phyloP scores from a whole-genome alignment of 2,888 invertebrate species.

The Magallana nippona region DNA sequence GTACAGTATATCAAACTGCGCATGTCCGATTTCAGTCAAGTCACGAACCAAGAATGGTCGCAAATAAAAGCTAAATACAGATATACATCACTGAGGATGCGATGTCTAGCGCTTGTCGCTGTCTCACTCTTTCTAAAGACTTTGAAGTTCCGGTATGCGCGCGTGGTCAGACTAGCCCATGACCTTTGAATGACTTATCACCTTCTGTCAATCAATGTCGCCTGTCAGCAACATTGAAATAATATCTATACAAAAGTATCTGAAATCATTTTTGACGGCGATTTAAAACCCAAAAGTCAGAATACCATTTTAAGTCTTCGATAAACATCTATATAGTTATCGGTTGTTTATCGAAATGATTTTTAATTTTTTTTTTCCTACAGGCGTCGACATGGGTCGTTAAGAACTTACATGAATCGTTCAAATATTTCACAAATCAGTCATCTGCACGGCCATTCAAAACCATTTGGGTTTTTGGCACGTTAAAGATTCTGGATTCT shows the following conservation, averaged over 20 bases:
- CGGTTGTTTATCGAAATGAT: conserved; percentile 32
- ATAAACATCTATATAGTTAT: conserved; percentile 6
- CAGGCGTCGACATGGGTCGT: conserved; percentile 1
- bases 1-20: too few relatives aligned
- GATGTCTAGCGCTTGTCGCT: too few relatives aligned
- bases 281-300: conserved; percentile 19
- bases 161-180: conserved; percentile 3
- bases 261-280: conserved; percentile 22
- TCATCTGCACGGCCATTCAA: background rate
- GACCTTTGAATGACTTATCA: conserved; percentile 11
- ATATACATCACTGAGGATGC: too few relatives aligned
- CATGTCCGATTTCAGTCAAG: too few relatives aligned
- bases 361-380: background rate
- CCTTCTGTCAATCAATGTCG: conserved; percentile 21
- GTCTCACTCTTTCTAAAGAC: background rate
- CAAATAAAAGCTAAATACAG: too few relatives aligned
- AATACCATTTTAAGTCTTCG: background rate
- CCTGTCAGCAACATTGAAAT: background rate
- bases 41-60: too few relatives aligned
- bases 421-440: conserved; percentile 25
- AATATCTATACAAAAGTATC: conserved; percentile 3
- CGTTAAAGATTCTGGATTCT: background rate
- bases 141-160: conserved; percentile 6
- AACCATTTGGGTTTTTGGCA: background rate
- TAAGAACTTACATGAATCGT: conserved; percentile 22